Base-by-base conservation (phyloP, 2,888 invertebrate genomes). In the Noctua janthe region DNA sequence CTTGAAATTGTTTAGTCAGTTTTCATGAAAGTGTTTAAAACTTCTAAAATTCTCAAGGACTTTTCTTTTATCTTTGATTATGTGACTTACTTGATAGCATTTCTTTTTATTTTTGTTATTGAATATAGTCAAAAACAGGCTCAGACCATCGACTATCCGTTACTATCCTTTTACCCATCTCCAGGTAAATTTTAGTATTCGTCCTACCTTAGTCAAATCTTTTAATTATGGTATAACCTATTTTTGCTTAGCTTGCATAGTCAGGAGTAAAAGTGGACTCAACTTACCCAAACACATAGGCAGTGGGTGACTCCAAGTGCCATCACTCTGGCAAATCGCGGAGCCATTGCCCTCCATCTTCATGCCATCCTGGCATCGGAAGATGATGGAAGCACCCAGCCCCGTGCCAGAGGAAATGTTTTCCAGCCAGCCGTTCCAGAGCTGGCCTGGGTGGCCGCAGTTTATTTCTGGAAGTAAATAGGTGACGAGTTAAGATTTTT, bases 381-480 rank as follows among this genome's bases (percentile, higher is more conserved):
- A 99, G 92, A 99, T 99, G 84, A 99, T 98, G 83, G 99, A 99
- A 0, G 99, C 98, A 1, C 99, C 99, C 51, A 99, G 97, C 0
- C 98, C 99, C 7, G 99, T 99, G 49, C 99, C 99, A 56, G 98
- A 98, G 89, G 99, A 99, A 81, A 98, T 98, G 93, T 99, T 99
- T 95, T 99, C 99, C 91, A 98, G 97, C 98, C 99, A 99, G 7
- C 99, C 99, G 93, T 99, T 99, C 97, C 99, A 99, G 15, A 99
- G 97, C 72, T 98, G 98, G 4, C 99, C 99, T 0, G 99, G 99
- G 91, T 98, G 98, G 0, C 99, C 99, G 95, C 99, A 99, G 97
- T 99, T 99, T 92, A 99, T 99, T 97, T 99, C 99, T 99, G 97
- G 43, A 51, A 71, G 29, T 29, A 1, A 69, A 35, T 35, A 35